Base-by-base conservation (phyloP, 2,113 vertebrate genomes). In the Hypomesus transpacificus region DNA sequence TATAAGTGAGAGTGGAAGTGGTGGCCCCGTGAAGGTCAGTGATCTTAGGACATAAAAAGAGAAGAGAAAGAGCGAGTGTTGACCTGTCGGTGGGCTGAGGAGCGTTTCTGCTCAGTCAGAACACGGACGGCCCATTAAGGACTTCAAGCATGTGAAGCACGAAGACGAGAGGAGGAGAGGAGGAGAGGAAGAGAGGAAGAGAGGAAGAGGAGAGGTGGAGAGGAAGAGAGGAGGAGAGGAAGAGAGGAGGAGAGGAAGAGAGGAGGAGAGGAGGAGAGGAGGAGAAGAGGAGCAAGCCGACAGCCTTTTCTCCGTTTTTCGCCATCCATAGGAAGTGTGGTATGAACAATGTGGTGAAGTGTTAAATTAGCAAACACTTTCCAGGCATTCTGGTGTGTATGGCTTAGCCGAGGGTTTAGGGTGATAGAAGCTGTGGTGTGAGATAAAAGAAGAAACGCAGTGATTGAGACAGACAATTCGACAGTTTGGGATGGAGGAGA, bases 1-100 rank as follows among this genome's bases (percentile, higher is more conserved):
- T 69, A 67, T 60, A 65, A 17, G 74, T 51, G 34, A 58, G 46
- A 78, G 57, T 20, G 34, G 39, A 11, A 24, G 46, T 26, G 69
- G 74, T 75, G 72, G 74, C 67, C 62, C 64, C 65, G 54, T 70
- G 83, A 82, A 72, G 80, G 80, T 80, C 77, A 76, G 28, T 61
- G 50, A 66, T 61, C 74, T 66, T 63, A 64, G 76, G 56, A 28
- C 60, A 79, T 78, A 70, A 85, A 75, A 75, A 24, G 62, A 52
- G 70, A 50, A 66, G 61, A 17, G 39, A 56, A 31, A 77, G 69
- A 20, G n/a, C 75, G 62, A 79, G 70, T 59, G 21, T 52, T 72
- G 73, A 75, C 79, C 62, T 65, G n/a, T 7, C 17, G 18, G 63
- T 21, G 63, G 58, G 50, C 4, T 24, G 58, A 67, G 52, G 20